Conservation (phyloP, 2,888 invertebrate genomes). For the Smittia sp. region DNA sequence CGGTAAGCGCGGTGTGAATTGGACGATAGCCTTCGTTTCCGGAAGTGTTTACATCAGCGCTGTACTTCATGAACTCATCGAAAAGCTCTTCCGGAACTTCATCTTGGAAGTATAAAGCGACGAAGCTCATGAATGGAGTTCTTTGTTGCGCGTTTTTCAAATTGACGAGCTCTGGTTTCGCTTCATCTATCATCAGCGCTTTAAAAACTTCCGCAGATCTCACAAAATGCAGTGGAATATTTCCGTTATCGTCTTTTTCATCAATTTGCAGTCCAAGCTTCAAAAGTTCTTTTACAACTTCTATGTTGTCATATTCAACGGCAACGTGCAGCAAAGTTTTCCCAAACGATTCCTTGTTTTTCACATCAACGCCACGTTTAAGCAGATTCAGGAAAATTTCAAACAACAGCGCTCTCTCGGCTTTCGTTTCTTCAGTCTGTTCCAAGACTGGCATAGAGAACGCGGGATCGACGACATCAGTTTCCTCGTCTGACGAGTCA, state of each 20-base stretch:
- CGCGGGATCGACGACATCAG: background rate
- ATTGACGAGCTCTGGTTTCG: background rate
- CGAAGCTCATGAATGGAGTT: constrained; percentile 2
- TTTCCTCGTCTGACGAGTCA: constrained; percentile 15
- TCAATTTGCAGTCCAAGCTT: constrained; percentile 19
- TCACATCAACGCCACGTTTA: background rate
- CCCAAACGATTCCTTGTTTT: background rate
- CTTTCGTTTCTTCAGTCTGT: background rate
- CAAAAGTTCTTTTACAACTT: background rate
- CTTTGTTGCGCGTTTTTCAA: background rate
- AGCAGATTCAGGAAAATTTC: background rate
- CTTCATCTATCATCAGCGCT: background rate
- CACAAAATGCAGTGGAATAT: background rate
- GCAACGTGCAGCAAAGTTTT: background rate
- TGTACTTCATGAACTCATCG: constrained; percentile 4
- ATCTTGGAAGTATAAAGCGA: background rate
- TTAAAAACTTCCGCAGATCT: background rate
- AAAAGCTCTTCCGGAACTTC: background rate
- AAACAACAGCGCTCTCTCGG: background rate
- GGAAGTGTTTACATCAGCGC: background rate
- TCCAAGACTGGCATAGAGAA: no score
- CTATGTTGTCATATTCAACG: background rate
- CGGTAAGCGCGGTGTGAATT: background rate
- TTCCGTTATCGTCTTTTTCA: background rate
- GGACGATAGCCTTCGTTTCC: background rate